phyloP scores from a whole-genome alignment of 2,888 invertebrate genomes.

The Caenorhabditis sinica region DNA sequence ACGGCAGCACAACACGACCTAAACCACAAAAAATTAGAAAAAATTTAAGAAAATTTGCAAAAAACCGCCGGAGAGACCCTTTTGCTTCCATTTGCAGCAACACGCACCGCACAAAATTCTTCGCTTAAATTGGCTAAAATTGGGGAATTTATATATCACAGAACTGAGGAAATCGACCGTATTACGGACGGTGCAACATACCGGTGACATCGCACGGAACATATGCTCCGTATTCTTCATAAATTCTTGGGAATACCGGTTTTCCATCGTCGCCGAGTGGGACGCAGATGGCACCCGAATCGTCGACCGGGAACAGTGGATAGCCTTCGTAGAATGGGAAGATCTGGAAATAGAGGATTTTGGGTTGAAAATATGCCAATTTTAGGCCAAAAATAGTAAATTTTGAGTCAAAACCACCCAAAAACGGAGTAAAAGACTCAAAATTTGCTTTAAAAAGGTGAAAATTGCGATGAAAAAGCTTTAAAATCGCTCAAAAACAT shows the following conservation, averaged over 20 bases:
- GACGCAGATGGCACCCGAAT: conserved; percentile 50
- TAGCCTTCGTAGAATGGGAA: conserved; percentile 53
- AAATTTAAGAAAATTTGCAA: conserved; percentile 9
- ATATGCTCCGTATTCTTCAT: conserved; percentile 39
- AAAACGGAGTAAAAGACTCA: too few species aligned
- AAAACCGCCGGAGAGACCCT: conserved; percentile 36
- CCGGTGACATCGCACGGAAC: conserved; percentile 57
- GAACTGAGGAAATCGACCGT: not conserved
- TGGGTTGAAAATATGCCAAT: not conserved
- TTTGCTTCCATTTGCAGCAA: not conserved
- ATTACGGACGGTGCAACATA: conserved; percentile 1
- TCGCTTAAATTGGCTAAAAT: not conserved
- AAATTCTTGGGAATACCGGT: conserved; percentile 52
- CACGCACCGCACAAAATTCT: not conserved
- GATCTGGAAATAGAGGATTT: too few species aligned
- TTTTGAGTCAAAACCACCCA: not conserved
- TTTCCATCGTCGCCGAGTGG: conserved; percentile 56
- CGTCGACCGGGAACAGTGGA: conserved; percentile 62
- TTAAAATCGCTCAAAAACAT: too few species aligned
- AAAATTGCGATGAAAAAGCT: too few species aligned
- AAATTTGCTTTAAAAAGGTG: too few species aligned
- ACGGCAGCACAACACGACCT: conserved; percentile 52
- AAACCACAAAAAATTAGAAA: conserved; percentile 3
- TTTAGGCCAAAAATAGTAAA: not conserved
- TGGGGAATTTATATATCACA: not conserved